phyloP scores from a whole-genome alignment of 2,888 invertebrate species.

The Sylvicola cinctus region DNA sequence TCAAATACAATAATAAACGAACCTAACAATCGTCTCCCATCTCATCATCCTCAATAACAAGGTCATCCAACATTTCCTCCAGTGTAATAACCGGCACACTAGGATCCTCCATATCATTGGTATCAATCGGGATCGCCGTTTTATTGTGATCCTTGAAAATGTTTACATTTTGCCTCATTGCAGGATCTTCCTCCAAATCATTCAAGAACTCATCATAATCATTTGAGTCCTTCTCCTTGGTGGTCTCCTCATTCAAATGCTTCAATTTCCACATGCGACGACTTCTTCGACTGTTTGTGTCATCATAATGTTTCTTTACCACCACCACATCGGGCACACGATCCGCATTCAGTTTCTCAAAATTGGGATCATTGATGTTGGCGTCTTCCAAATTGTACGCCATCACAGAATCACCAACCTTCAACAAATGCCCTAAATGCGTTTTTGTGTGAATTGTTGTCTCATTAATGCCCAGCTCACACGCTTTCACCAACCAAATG shows the following conservation, averaged over 20 bases:
- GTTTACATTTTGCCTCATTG: constrained; percentile 76
- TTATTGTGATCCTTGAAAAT: constrained; percentile 51
- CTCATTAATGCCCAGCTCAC: constrained; percentile 64
- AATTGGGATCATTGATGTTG: constrained; percentile 76
- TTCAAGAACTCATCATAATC: constrained; percentile 93
- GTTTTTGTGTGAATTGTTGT: constrained; percentile 71
- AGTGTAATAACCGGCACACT: constrained; percentile 57
- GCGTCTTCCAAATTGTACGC: constrained; percentile 81
- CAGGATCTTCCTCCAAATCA: constrained; percentile 89
- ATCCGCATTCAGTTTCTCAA: constrained; percentile 56
- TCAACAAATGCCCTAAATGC: constrained; percentile 84
- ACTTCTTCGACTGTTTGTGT: constrained; percentile 44
- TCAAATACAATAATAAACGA: too few relatives aligned
- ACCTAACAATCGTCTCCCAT: constrained; percentile 32
- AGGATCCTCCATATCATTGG: constrained; percentile 35
- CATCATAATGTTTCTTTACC: constrained; percentile 81
- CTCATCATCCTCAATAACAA: constrained; percentile 60
- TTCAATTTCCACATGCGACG: constrained; percentile 80
- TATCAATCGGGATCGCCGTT: constrained; percentile 30
- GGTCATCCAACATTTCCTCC: constrained; percentile 86
- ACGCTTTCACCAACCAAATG: constrained; percentile 79
- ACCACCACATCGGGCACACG: constrained; percentile 75
- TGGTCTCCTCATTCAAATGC: constrained; percentile 53
- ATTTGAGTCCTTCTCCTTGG: constrained; percentile 42
- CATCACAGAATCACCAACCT: constrained; percentile 79